Base-by-base conservation (phyloP, 2,113 vertebrate genomes). In the Abramis brama region DNA sequence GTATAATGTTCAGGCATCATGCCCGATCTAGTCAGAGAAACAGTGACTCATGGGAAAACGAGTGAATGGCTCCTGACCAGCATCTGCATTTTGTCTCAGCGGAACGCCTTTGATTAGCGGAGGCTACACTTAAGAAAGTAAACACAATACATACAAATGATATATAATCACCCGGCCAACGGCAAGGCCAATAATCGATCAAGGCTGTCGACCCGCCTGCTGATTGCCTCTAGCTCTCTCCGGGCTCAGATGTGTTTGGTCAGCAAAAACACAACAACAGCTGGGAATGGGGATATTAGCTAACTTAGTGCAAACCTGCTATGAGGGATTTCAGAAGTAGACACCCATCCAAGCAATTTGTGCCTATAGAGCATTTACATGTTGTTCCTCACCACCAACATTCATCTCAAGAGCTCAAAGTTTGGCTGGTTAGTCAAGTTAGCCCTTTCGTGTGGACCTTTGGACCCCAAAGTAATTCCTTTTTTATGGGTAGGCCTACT, bases 81-180 rank as follows among this genome's bases (percentile, higher is more conserved):
- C 68, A 70, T 89, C 80, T 81, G 86, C 85, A 86, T 88, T 88
- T 77, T 88, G 83, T 71, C 33, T 82, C 73, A 71, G 85, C 66
- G 77, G 81, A 90, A 75, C 43, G 64, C 36, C n/a, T 88, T 83
- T 88, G 88, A 88, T 88, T 87, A 86, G 88, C 85, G 36, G 15
- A 74, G 80, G 78, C 57, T 77, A 84, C 81, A 87, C 76, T 91
- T 86, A 90, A 86, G 80, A 87, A 82, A 86, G 85, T 79, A 91
- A 91, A 91, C 90, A 89, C 90, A 91, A 86, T 89, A 87, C 87
- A 91, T 88, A 91, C 84, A 88, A 87, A 91, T 88, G 66, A 88
- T 89, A 87, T 87, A 88, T 88, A 91, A 89, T 91, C 86, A 86
- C 87, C 77, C 76, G 13, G 68, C 76, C 60, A 30, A 60, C 39